Percentiles rank a stretch among this genome's conserved stretches.
phyloP scores from a whole-genome alignment of 2,888 invertebrate species.

The Drosophila formosana region DNA sequence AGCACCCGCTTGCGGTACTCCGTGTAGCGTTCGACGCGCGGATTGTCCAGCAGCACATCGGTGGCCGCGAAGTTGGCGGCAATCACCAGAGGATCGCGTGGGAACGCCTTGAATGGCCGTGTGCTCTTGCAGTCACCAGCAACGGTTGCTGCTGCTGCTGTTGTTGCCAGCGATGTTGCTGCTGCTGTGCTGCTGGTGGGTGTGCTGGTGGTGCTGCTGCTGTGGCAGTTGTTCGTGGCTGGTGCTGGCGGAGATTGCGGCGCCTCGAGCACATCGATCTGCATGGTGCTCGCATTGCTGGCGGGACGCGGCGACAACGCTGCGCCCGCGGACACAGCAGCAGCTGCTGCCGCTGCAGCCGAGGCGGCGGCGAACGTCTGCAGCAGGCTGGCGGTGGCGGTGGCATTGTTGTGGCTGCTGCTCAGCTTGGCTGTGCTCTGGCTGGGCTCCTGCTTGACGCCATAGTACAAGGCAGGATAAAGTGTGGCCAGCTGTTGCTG shows the following conservation, averaged over 20 bases:
- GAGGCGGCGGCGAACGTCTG: conserved; percentile 42
- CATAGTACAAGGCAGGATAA: conserved; percentile 74
- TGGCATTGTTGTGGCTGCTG: conserved; percentile 46
- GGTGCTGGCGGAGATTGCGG: conserved; percentile 51
- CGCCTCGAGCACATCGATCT: conserved; percentile 59
- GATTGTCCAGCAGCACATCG: conserved; percentile 86
- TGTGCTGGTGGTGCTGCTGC: conserved; percentile 18
- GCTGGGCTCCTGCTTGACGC: conserved; percentile 68
- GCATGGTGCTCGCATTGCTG: conserved; percentile 69
- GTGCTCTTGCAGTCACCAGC: conserved; percentile 84
- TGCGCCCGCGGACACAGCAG: conserved; percentile 53
- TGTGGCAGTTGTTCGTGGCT: conserved; percentile 36
- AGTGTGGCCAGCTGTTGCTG: conserved; percentile 63
- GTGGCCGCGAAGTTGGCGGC: conserved; percentile 87
- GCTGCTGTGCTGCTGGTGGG: conserved; percentile 58
- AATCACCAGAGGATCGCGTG: conserved; percentile 89
- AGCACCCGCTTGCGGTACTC: conserved; percentile 89
- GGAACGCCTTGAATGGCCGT: conserved; percentile 90
- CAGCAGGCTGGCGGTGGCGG: conserved; percentile 45
- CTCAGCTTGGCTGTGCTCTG: conserved; percentile 22
- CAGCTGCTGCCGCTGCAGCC: conserved; percentile 39
- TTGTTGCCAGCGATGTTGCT: conserved; percentile 74
- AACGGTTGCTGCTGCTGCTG: conserved; percentile 62
- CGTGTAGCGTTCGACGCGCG: conserved; percentile 89
- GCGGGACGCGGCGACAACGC: conserved; percentile 60